Evolutionary conservation across 2,113 vertebrate genomes (phyloP).

Genomic region (Addax nasomaculatus): DNA sequence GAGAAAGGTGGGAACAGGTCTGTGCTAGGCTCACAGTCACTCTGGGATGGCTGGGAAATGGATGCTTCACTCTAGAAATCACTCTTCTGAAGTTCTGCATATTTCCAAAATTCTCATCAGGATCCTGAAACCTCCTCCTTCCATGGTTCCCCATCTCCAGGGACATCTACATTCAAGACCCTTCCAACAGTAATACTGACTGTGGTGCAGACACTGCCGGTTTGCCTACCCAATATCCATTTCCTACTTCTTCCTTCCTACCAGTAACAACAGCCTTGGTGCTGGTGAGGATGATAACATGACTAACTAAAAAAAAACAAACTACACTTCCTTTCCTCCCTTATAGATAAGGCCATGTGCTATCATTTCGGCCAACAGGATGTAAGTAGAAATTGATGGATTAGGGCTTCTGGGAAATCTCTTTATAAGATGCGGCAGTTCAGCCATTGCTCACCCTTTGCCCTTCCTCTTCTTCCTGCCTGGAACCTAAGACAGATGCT

Average conservation of each 20-base stretch:
- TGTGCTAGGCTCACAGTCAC: not conserved
- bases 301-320: not conserved
- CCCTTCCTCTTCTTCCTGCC: not conserved
- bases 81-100: not conserved
- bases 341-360: not conserved
- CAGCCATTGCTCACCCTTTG: not conserved
- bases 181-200: not conserved
- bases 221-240: not conserved
- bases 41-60: not conserved
- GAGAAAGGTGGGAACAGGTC: fast-evolving
- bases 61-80: not conserved
- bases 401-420: not conserved
- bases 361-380: not conserved
- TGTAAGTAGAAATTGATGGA: not conserved
- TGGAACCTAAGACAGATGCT: not conserved
- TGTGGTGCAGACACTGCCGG: not conserved
- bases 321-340: not conserved
- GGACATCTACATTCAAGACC: not conserved
- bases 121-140: not conserved
- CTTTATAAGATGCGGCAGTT: not conserved
- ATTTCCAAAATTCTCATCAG: not conserved
- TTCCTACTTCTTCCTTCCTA: not conserved
- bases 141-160: not conserved
- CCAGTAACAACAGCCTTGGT: not conserved
- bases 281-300: not conserved